phyloP scores from a whole-genome alignment of 92 coral and sea anemone species.

The Palythoa grandiflora region DNA sequence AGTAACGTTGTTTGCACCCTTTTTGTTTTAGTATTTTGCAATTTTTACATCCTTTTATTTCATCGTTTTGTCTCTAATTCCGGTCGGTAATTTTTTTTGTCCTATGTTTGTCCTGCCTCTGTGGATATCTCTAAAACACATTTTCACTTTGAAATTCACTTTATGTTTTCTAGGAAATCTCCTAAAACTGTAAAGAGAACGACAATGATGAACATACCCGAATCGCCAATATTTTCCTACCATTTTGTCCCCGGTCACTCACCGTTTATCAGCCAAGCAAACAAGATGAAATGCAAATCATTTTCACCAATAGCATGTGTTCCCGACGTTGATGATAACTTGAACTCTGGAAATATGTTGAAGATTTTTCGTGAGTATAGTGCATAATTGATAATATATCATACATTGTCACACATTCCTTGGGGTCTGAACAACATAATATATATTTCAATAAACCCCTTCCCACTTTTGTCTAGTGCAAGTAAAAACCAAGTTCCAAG shows the following conservation, averaged over 20 bases:
- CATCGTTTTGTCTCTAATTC: background rate
- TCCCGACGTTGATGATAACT: slow-evolving; percentile 31
- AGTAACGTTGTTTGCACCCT: no score
- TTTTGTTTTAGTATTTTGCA: background rate
- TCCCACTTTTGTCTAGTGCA: no score
- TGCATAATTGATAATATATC: background rate
- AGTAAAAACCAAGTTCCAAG: no score
- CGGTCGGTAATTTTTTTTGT: background rate
- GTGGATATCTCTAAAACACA: background rate
- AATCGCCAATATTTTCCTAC: slow-evolving; percentile 33
- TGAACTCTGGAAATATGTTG: background rate
- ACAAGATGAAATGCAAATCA: slow-evolving; percentile 22
- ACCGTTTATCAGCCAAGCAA: slow-evolving; percentile 14
- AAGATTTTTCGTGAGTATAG: slow-evolving; percentile 28
- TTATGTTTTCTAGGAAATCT: background rate
- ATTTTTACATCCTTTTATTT: background rate
- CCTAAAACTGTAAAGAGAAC: background rate
- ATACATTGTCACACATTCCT: background rate
- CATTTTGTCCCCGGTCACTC: slow-evolving; percentile 49
- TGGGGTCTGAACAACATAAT: no score
- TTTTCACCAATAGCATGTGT: slow-evolving; percentile 45
- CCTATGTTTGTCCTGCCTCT: background rate
- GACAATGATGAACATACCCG: slow-evolving; percentile 32
- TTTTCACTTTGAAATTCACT: background rate
- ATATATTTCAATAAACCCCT: no score